A percentile compares a stretch with the other conserved stretches of the same genome.
phyloP scores from a whole-genome alignment of 1,140 invertebrate species.

The Nephila pilipes region DNA sequence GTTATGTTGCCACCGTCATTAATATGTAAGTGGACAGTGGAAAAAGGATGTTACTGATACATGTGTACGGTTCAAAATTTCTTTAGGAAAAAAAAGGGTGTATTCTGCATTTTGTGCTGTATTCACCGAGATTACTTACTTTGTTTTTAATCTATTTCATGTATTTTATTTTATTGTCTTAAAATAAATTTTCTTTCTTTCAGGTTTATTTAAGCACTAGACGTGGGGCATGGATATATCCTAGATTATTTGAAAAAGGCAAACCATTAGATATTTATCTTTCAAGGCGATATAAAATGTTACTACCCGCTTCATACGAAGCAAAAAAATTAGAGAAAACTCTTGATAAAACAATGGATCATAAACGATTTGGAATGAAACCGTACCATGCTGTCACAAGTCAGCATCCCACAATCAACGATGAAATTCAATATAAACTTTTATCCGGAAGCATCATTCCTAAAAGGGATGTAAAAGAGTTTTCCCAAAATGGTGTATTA shows the following conservation, averaged over 20 bases:
- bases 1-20: too few relatives aligned
- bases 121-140: too few relatives aligned
- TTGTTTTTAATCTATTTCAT: neutral
- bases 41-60: too few relatives aligned
- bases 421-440: slow-evolving; percentile 83
- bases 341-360: slow-evolving; percentile 81
- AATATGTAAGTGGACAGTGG: too few relatives aligned
- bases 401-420: slow-evolving; percentile 84
- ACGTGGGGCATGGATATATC: slow-evolving; percentile 82
- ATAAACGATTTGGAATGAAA: slow-evolving; percentile 82
- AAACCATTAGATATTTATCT: slow-evolving; percentile 79
- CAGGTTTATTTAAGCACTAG: slow-evolving; percentile 83
- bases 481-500: slow-evolving; percentile 80
- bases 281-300: neutral
- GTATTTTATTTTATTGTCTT: neutral
- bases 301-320: slow-evolving; percentile 29
- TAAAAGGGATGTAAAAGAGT: slow-evolving; percentile 80
- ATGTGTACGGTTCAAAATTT: too few relatives aligned
- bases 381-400: slow-evolving; percentile 81
- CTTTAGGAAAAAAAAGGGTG: too few relatives aligned
- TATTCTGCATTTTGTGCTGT: too few relatives aligned
- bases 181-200: neutral
- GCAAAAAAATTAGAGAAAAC: slow-evolving; percentile 42
- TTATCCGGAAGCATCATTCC: slow-evolving; percentile 82
- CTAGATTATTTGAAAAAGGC: slow-evolving; percentile 80